Percentiles rank a stretch among this genome's conserved stretches.
These are phyloP conservation scores for Psix sp. DNA, from an alignment of 1,140 invertebrate species.

Conservation along the genomic window DNA sequence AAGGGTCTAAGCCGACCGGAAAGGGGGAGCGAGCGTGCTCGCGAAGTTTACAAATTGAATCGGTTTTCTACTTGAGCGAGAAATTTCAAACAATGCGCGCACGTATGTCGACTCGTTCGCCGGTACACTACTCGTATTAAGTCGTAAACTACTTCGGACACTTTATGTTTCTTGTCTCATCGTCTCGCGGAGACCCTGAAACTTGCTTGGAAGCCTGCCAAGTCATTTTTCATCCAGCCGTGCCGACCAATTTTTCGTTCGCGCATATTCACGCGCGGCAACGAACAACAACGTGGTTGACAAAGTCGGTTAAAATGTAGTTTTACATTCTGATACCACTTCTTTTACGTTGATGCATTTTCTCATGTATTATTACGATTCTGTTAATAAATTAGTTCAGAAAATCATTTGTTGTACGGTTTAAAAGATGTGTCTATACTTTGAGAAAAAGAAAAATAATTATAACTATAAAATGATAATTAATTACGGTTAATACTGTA, in stretches of 20 bases:
- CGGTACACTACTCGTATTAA: conserved; percentile 47
- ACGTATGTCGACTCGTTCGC: conserved; percentile 47
- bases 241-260: conserved; percentile 27
- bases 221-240: conserved; percentile 53
- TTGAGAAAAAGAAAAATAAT: too few relatives aligned
- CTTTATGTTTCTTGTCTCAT: conserved; percentile 53
- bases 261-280: too few relatives aligned
- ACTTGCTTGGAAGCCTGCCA: conserved; percentile 60
- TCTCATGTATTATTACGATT: too few relatives aligned
- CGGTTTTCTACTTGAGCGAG: conserved; percentile 50
- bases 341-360: too few relatives aligned
- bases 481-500: too few relatives aligned
- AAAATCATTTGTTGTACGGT: too few relatives aligned
- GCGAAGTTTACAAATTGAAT: conserved; percentile 54
- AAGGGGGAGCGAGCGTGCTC: conserved; percentile 6
- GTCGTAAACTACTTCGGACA: conserved; percentile 50
- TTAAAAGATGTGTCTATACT: too few relatives aligned
- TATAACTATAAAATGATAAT: too few relatives aligned
- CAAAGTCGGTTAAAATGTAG: too few relatives aligned
- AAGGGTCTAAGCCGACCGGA: background rate
- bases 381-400: too few relatives aligned
- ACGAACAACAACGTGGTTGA: too few relatives aligned
- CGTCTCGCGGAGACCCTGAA: conserved; percentile 43
- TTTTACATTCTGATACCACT: too few relatives aligned
- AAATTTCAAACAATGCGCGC: conserved; percentile 55